Conservation (phyloP, 2,888 invertebrate species). For the Epistrophella euchroma region DNA sequence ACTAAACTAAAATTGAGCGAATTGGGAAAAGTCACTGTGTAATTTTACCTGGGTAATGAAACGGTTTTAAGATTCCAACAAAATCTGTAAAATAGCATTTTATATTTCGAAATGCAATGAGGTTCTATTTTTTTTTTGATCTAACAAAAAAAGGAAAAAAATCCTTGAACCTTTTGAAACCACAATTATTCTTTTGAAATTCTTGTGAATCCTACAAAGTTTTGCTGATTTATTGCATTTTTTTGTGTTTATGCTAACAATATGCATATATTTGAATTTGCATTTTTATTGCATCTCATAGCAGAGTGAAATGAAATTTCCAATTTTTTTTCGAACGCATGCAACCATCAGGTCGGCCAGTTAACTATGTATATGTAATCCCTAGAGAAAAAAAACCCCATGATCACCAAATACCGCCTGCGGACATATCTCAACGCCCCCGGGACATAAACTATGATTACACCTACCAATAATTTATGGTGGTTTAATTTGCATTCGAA, state of each 20-base stretch:
- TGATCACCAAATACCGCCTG: constrained; percentile 41
- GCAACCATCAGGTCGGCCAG: constrained; percentile 37
- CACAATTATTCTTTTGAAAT: background rate
- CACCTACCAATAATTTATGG: constrained; percentile 70
- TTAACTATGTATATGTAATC: constrained; percentile 1
- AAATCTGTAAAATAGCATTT: too few species aligned
- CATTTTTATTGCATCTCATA: constrained; percentile 69
- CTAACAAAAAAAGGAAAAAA: background rate
- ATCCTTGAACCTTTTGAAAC: too few species aligned
- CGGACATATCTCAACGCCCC: constrained; percentile 64
- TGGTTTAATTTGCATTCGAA: constrained; percentile 75
- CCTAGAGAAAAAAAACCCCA: background rate
- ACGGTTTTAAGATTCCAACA: too few species aligned
- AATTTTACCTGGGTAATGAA: too few species aligned
- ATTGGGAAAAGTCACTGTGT: too few species aligned
- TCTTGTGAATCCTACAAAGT: constrained; percentile 1
- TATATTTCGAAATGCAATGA: too few species aligned
- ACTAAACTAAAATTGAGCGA: too few species aligned
- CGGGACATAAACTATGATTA: constrained; percentile 67
- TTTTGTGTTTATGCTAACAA: constrained; percentile 13
- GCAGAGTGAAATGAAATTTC: constrained; percentile 40
- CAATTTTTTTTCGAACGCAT: constrained; percentile 39
- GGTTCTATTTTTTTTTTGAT: too few species aligned
- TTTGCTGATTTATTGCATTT: constrained; percentile 12
- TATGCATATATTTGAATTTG: constrained; percentile 48